Evolutionary conservation across 2,888 invertebrate genomes (phyloP).

Genomic region (Eupithecia centaureata): DNA sequence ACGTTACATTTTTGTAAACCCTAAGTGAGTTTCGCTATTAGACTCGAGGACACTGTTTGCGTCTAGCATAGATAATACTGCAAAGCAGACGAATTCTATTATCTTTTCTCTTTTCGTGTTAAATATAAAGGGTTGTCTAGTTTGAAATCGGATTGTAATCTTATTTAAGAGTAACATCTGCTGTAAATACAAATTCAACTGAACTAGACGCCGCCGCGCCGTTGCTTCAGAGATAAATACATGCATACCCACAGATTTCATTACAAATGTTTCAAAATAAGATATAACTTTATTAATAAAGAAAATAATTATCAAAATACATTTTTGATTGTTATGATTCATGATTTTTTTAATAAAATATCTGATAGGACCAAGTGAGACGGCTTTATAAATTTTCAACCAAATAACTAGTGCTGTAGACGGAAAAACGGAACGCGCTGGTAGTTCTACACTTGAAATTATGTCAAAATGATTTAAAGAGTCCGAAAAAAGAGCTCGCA

Average conservation of each 20-base stretch:
- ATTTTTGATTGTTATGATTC: no score
- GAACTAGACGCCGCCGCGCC: slow-evolving; percentile 4
- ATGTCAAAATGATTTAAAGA: no score
- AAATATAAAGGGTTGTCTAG: slow-evolving; percentile 7
- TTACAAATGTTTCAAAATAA: slow-evolving; percentile 13
- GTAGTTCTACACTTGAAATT: no score
- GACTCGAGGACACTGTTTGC: slow-evolving; percentile 34
- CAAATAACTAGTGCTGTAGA: no score
- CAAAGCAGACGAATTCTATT: slow-evolving; percentile 17
- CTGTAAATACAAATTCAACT: slow-evolving; percentile 8
- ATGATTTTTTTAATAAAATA: no score
- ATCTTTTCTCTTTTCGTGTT: slow-evolving; percentile 4
- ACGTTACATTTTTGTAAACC: slow-evolving; percentile 43
- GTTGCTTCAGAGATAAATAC: slow-evolving; percentile 9
- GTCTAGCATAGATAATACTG: slow-evolving; percentile 28
- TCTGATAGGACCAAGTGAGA: no score
- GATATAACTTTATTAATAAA: no score
- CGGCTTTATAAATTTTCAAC: no score
- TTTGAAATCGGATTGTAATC: slow-evolving; percentile 16
- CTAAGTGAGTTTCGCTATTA: slow-evolving; percentile 43
- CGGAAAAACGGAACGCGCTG: no score
- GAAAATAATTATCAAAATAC: no score
- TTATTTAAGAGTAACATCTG: slow-evolving; percentile 16
- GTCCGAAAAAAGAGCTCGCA: no score
- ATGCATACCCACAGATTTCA: slow-evolving; percentile 12